Evolutionary conservation across 1,140 invertebrate genomes (phyloP), one percentile per base, ranked within the genome.

Genomic region (Saccostrea cuccullata): DNA sequence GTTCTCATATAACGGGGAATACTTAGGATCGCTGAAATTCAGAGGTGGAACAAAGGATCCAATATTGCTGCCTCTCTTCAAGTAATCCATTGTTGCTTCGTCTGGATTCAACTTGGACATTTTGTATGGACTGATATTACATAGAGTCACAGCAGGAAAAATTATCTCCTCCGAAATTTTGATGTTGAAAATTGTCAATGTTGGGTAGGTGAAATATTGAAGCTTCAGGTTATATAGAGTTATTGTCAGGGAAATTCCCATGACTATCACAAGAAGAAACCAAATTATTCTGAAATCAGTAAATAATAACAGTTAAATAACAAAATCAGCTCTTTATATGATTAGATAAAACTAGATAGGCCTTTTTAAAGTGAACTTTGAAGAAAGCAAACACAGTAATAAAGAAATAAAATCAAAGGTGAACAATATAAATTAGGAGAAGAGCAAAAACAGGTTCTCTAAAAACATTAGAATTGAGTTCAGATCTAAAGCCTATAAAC

Each of bases 141-240:
- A 87, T 6, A 87, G 17, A 20, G 89, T 86, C n/a, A 88, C 67
- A 13, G 87, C 87, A 11, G 87, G 87, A 55, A 88, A 85, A 2
- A 36, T 58, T 17, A 88, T 30, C 55, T 73, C 60, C 23, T 85
- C 36, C 13, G 36, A 36, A 2, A 85, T 47, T 30, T 85, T 64
- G 6, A 85, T 84, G 26, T 85, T 77, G 11, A 88, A n/a, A 30
- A 73, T 88, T 26, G 87, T 56, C 12, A 85, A 58, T 2, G 87
- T 88, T 56, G 83, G 82, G 36, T 88, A 58, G n/a, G 84, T 47
- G 47, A 40, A n/a, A 58, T 88, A 88, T 55, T 88, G 30, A 2
- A 36, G 3, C n/a, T 70, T 77, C 17, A 85, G 87, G 36, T 73
- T 56, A 17, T 26, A 84, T 0, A 73, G 30, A 5, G 83, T 88